Conservation (phyloP, 2,888 invertebrate species). For the Leptodirus hochenwartii region DNA sequence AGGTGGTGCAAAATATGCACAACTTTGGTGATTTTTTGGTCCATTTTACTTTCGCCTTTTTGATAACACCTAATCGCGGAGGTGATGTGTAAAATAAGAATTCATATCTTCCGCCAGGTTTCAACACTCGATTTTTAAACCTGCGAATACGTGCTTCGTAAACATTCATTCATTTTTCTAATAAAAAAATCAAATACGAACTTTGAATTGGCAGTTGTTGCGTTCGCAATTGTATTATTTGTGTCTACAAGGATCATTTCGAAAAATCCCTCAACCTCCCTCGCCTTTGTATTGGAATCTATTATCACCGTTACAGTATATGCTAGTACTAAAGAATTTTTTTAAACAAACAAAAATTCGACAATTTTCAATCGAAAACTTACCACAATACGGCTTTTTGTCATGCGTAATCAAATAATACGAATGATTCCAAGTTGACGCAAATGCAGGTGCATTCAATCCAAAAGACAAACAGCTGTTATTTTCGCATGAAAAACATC, state of each 20-base stretch:
- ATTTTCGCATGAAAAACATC: constrained; percentile 18
- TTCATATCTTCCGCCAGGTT: constrained; percentile 14
- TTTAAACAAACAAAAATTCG: background rate
- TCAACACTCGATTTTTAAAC: constrained; percentile 10
- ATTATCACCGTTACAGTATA: constrained; percentile 14
- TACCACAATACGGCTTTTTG: constrained; percentile 22
- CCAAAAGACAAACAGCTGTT: constrained; percentile 21
- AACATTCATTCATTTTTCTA: constrained; percentile 2
- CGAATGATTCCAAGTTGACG: constrained; percentile 15
- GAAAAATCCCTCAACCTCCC: constrained; percentile 17
- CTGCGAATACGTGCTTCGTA: constrained; percentile 1
- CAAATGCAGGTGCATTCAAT: constrained; percentile 15
- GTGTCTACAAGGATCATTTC: constrained; percentile 21
- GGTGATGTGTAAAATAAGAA: constrained; percentile 20
- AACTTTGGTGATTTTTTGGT: constrained; percentile 16
- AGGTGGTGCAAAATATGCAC: constrained; percentile 18
- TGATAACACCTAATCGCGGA: constrained; percentile 18
- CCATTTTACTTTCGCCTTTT: constrained; percentile 22
- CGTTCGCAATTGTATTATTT: constrained; percentile 17
- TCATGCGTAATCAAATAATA: constrained; percentile 22
- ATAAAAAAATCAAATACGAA: constrained; percentile 10
- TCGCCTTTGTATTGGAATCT: constrained; percentile 8
- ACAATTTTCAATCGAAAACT: constrained; percentile 11
- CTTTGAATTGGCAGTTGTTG: constrained; percentile 15
- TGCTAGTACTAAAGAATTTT: constrained; percentile 14